These are phyloP conservation scores for Scaptomyza hsui DNA, from an alignment of 1,140 invertebrate species.

Conservation along the genomic window DNA sequence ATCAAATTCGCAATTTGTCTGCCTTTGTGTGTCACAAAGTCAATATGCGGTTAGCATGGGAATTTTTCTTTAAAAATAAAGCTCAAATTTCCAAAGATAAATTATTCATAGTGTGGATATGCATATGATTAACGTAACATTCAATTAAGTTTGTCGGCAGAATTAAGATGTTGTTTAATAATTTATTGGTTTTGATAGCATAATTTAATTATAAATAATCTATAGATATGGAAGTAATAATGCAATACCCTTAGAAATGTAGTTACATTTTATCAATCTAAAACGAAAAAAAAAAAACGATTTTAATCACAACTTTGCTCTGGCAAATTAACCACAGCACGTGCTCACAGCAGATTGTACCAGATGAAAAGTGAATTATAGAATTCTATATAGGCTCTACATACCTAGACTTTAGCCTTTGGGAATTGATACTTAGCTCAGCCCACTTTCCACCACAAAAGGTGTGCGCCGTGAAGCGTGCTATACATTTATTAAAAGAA, in stretches of 20 bases:
- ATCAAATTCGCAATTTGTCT: conserved; percentile 4
- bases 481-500: conserved; percentile 67
- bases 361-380: neutral
- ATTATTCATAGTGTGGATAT: neutral
- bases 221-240: too few species aligned
- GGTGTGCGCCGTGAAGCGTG: conserved; percentile 45
- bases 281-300: too few species aligned
- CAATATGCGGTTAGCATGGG: neutral
- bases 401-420: neutral
- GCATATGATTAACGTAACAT: neutral
- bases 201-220: too few species aligned
- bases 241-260: too few species aligned
- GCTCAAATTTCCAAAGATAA: neutral
- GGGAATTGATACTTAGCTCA: neutral
- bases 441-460: neutral
- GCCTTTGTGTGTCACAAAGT: conserved; percentile 2
- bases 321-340: neutral
- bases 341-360: too few species aligned
- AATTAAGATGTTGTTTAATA: too few species aligned
- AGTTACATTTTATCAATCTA: too few species aligned
- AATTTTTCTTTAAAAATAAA: neutral
- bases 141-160: neutral
- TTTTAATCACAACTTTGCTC: neutral
- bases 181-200: too few species aligned
- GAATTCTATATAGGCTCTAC: neutral